Base-by-base conservation (phyloP, 2,113 vertebrate species). In the Zosterops japonicus region DNA sequence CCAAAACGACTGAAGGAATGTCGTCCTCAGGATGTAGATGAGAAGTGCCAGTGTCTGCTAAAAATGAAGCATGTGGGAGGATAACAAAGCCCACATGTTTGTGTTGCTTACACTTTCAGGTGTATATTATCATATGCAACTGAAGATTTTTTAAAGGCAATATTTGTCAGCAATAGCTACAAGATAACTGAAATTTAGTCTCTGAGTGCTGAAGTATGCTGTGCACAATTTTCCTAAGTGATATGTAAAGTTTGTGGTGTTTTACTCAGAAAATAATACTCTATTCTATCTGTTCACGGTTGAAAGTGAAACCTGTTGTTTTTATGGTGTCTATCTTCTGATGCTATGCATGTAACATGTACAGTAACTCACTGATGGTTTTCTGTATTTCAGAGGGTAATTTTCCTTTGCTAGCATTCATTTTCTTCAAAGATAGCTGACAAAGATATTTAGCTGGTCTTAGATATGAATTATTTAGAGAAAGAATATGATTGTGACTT, bases 101-200 rank as follows among this genome's bases (percentile, higher is more conserved):
- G 15, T 65, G 39, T 92, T 94, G 44, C 59, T 86, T 92, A 67
- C 36, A 39, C 14, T 27, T 77, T 95, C 53, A 64, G 52, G 86
- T 88, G 64, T 90, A 27, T 90, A 44, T 68, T 78, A 39, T 8
- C 47, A 31, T 36, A 65, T 0, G 0, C 79, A 83, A 74, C 78
- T 93, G 94, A 78, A 93, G 46, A 60, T 52, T 87, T 85, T 77
- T 83, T 78, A 36, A 94, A 96, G 92, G 89, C 92, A 96, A 71
- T 96, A 90, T 87, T 96, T 96, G 72, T 95, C 88, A 93, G 83
- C 94, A 95, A 63, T 93, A 95, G 56, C 49, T 90, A 65, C 56
- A 59, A 68, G 24, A 64, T 72, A 75, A 90, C 60, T 42, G 59
- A 90, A 79, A 47, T 72, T 42, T 87, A n/a, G 24, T 94, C 83